phyloP scores from a whole-genome alignment of 2,113 vertebrate genomes.

The Chaetodon auriga region DNA sequence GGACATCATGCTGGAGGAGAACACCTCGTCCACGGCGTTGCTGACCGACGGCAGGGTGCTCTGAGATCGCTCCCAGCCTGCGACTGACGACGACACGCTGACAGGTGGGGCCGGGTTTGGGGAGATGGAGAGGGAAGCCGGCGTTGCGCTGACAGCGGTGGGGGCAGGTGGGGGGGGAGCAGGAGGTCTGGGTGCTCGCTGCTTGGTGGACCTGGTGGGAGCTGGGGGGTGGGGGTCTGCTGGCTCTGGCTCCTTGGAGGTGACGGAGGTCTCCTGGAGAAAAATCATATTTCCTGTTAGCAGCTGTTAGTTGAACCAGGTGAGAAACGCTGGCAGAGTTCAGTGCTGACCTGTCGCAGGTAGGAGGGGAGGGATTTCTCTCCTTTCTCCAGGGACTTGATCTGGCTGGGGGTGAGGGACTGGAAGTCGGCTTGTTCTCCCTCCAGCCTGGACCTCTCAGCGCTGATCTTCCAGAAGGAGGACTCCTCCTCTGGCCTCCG shows the following conservation, averaged over 20 bases:
- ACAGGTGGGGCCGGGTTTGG: conserved; percentile 62
- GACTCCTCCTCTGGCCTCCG: conserved; percentile 90
- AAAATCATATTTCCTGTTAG: not conserved
- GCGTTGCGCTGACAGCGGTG: conserved; percentile 67
- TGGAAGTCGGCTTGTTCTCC: conserved; percentile 91
- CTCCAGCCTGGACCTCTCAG: conserved; percentile 92
- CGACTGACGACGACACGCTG: conserved; percentile 66
- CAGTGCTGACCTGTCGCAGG: conserved; percentile 85
- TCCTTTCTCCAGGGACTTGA: conserved; percentile 97
- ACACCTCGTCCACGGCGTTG: conserved; percentile 83
- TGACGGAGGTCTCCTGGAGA: conserved; percentile 59
- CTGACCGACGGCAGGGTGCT: conserved; percentile 82
- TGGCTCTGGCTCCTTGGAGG: conserved; percentile 68
- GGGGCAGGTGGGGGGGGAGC: conserved; percentile 80
- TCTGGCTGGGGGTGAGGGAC: conserved; percentile 96
- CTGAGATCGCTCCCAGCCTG: conserved; percentile 87
- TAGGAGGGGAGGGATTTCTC: conserved; percentile 92
- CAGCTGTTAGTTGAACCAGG: not conserved
- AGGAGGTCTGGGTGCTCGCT: conserved; percentile 79
- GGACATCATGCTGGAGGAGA: conserved; percentile 77
- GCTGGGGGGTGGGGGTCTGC: conserved; percentile 60
- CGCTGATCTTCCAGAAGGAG: conserved; percentile 97
- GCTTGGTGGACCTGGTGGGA: conserved; percentile 80
- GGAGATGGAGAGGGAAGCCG: conserved; percentile 80
- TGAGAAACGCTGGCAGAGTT: not conserved